These are phyloP conservation scores for Lasioglossum lativentre DNA, from an alignment of 2,888 invertebrate genomes.

Conservation along the genomic window DNA sequence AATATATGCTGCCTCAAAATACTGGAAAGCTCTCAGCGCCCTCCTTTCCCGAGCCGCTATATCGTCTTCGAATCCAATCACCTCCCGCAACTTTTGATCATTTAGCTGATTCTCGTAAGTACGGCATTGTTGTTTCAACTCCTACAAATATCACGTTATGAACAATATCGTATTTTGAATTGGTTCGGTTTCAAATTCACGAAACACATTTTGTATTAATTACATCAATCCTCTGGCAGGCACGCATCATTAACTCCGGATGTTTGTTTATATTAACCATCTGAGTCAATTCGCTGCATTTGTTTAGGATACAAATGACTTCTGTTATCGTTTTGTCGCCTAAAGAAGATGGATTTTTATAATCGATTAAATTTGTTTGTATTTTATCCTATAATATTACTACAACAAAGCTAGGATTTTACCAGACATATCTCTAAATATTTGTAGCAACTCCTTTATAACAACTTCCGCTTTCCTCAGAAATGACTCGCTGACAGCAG, in stretches of 20 bases:
- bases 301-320: conserved; percentile 72
- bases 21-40: conserved; percentile 74
- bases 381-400: background rate
- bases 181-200: background rate
- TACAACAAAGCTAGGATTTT: conserved; percentile 16
- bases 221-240: conserved; percentile 71
- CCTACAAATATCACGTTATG: conserved; percentile 58
- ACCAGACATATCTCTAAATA: conserved; percentile 71
- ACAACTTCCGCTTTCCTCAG: conserved; percentile 68
- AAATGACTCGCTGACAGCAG: conserved; percentile 80
- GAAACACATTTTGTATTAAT: conserved; percentile 25
- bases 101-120: conserved; percentile 64
- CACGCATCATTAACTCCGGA: conserved; percentile 61
- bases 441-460: conserved; percentile 70
- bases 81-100: conserved; percentile 64
- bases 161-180: background rate
- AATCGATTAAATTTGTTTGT: background rate
- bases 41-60: conserved; percentile 66
- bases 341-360: conserved; percentile 26
- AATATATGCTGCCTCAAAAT: conserved; percentile 77
- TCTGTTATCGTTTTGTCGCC: conserved; percentile 73
- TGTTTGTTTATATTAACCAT: conserved; percentile 74
- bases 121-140: conserved; percentile 67
- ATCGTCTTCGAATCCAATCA: conserved; percentile 66
- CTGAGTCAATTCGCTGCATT: conserved; percentile 76